phyloP scores from a whole-genome alignment of 2,888 invertebrate genomes.

The Adelognathus sp. region DNA sequence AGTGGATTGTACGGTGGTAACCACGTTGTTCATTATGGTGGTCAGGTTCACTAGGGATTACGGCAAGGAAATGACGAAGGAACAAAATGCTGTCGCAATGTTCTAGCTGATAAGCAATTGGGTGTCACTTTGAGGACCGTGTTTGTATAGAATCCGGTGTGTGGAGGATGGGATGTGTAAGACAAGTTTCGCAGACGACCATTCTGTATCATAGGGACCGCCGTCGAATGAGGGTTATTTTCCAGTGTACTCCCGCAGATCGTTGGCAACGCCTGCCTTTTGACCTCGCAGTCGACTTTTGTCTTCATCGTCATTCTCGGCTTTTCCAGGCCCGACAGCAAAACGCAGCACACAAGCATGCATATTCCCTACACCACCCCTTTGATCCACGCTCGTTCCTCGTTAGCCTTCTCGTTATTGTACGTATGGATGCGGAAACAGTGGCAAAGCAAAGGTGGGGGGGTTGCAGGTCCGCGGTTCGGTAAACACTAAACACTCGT shows the following conservation, averaged over 20 bases:
- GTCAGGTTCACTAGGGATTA: too few species aligned
- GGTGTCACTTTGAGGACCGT: neutral
- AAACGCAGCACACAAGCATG: conserved; percentile 15
- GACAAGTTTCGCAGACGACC: neutral
- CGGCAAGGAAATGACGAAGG: neutral
- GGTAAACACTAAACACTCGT: conserved; percentile 80
- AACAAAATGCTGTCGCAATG: neutral
- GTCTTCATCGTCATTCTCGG: conserved; percentile 51
- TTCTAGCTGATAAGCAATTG: neutral
- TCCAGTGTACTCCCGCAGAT: neutral
- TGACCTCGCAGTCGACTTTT: conserved; percentile 51
- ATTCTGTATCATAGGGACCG: neutral
- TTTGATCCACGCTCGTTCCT: conserved; percentile 53
- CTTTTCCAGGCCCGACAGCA: conserved; percentile 29
- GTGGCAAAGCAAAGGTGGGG: conserved; percentile 69
- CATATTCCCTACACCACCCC: conserved; percentile 3
- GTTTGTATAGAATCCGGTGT: neutral
- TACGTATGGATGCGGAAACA: conserved; percentile 74
- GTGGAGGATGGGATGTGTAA: neutral
- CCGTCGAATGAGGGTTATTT: neutral
- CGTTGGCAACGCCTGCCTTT: conserved; percentile 6
- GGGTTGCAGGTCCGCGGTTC: conserved; percentile 76
- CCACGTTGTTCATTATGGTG: too few species aligned
- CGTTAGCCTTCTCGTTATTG: conserved; percentile 68
- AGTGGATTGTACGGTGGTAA: too few species aligned